phyloP scores from a whole-genome alignment of 2,888 invertebrate species.

The Itoplectis maculator region DNA sequence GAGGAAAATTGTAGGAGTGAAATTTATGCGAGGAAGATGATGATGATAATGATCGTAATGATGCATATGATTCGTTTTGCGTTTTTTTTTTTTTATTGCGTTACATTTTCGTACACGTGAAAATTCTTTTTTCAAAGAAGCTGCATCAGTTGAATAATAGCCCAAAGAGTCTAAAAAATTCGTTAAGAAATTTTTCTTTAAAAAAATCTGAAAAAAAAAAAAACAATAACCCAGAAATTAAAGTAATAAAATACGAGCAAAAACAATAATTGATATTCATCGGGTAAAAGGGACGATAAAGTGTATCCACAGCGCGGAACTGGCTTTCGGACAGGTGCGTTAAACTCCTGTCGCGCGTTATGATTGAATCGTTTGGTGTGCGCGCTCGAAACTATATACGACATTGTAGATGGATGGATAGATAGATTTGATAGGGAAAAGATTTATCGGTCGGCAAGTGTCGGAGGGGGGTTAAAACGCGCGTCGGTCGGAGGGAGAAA shows the following conservation, averaged over 20 bases:
- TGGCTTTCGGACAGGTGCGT: constrained; percentile 58
- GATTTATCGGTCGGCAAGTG: constrained; percentile 65
- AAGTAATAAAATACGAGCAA: not conserved
- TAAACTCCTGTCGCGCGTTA: constrained; percentile 58
- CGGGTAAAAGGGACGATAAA: constrained; percentile 14
- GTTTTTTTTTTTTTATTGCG: no score
- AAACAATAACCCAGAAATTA: not conserved
- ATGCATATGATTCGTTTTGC: no score
- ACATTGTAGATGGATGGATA: constrained; percentile 64
- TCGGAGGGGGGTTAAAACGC: constrained; percentile 51
- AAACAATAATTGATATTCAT: constrained; percentile 3
- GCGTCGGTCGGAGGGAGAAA: constrained; percentile 51
- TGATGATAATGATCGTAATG: no score
- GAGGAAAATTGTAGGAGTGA: no score
- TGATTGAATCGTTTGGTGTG: constrained; percentile 61
- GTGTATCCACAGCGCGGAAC: not conserved
- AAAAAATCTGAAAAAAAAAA: no score
- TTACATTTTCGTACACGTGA: no score
- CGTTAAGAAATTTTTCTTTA: no score
- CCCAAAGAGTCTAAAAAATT: no score
- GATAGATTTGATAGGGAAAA: constrained; percentile 67
- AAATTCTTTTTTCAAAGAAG: no score
- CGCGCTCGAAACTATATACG: constrained; percentile 36
- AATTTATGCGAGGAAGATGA: no score
- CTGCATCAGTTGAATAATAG: no score